phyloP scores from a whole-genome alignment of 2,797 vertebrate genomes.

The Gadopsis marmoratus region DNA sequence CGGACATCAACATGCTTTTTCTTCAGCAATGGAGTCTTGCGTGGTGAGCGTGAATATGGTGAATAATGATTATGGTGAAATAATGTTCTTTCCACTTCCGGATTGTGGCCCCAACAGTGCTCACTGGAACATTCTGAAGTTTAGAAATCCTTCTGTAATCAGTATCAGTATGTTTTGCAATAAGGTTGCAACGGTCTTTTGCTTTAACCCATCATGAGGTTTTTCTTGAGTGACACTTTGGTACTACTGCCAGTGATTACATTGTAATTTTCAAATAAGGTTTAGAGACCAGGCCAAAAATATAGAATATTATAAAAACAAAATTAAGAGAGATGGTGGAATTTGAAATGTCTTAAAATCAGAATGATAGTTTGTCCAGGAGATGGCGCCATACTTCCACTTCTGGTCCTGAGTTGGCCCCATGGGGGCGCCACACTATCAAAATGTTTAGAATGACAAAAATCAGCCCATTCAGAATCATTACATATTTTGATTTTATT shows the following conservation, averaged over 20 bases:
- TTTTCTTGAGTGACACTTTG: no score
- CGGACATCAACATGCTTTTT: no score
- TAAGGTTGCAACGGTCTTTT: no score
- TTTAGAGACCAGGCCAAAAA: background rate
- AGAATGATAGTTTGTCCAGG: constrained; percentile 14
- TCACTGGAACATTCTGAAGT: no score
- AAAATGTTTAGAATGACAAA: background rate
- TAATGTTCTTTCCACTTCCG: no score
- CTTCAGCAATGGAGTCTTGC: no score
- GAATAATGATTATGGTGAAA: no score
- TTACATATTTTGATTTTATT: background rate
- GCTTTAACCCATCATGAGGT: no score
- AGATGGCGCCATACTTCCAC: constrained; percentile 43
- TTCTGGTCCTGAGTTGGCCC: background rate
- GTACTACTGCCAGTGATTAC: background rate
- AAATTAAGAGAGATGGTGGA: background rate
- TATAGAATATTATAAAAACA: background rate
- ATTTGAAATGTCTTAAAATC: background rate
- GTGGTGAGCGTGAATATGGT: no score
- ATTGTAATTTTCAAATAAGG: background rate
- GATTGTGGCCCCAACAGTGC: no score
- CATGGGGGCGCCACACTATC: background rate
- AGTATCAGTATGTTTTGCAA: no score
- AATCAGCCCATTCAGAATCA: background rate
- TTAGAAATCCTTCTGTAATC: no score